A percentile compares a stretch with the other conserved stretches of the same genome.
These are phyloP conservation scores for Trichechus manatus DNA, from an alignment of 2,113 vertebrate species.

Conservation along the genomic window DNA sequence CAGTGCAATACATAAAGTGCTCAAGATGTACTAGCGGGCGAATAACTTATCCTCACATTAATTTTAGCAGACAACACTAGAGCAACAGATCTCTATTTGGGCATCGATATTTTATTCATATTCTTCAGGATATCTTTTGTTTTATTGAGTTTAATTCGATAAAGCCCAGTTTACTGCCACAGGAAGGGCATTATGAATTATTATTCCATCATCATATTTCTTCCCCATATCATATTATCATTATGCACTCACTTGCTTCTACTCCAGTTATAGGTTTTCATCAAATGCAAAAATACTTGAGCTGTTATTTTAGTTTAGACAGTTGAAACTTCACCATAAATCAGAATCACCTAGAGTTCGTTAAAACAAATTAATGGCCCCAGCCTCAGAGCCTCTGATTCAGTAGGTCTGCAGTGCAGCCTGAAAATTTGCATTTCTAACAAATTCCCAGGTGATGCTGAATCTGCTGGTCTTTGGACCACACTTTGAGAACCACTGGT, in stretches of 20 bases:
- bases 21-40: neutral
- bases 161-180: neutral
- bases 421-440: constrained; percentile 59
- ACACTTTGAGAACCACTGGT: neutral
- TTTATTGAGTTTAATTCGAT: neutral
- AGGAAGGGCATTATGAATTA: neutral
- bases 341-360: constrained; percentile 1
- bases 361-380: constrained; percentile 22
- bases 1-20: neutral
- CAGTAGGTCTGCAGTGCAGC: neutral
- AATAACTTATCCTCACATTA: neutral
- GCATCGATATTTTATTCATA: neutral
- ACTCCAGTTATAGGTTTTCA: neutral
- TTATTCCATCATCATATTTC: constrained; percentile 6
- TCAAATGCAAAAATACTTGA: neutral
- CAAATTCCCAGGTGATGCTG: neutral
- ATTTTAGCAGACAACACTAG: neutral
- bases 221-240: neutral
- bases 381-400: constrained; percentile 35
- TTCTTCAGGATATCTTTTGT: neutral
- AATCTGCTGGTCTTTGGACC: neutral
- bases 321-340: constrained; percentile 20
- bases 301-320: constrained; percentile 26
- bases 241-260: neutral
- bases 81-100: neutral